Percentiles rank a stretch among this genome's conserved stretches.
Conservation (phyloP, 1,140 invertebrate genomes). For the Reticulitermes speratus region DNA sequence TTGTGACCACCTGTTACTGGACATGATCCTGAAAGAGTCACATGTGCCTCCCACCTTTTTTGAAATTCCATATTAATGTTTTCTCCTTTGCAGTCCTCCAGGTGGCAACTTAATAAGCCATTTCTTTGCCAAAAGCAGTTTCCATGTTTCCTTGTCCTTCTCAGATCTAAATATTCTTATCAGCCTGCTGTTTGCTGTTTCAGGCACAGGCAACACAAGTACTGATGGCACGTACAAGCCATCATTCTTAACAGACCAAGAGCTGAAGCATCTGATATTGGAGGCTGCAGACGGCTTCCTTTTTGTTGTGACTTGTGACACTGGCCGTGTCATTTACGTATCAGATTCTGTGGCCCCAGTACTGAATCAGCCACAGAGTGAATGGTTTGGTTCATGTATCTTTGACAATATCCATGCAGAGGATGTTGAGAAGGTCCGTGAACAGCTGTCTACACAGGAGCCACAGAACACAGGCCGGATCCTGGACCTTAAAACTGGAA, state of each 20-base stretch:
- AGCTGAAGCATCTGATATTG: slow-evolving; percentile 97
- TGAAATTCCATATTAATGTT: too few relatives aligned
- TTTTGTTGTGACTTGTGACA: slow-evolving; percentile 98
- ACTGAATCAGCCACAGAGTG: slow-evolving; percentile 92
- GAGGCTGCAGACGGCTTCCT: slow-evolving; percentile 99
- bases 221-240: slow-evolving; percentile 96
- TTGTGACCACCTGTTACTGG: too few relatives aligned
- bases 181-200: neutral
- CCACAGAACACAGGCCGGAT: slow-evolving; percentile 95
- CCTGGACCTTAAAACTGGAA: slow-evolving; percentile 96
- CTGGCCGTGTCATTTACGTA: slow-evolving; percentile 95
- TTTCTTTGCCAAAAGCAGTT: too few relatives aligned
- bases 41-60: too few relatives aligned
- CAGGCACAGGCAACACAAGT: slow-evolving; percentile 92
- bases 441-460: slow-evolving; percentile 96
- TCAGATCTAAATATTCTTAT: too few relatives aligned
- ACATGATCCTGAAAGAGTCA: too few relatives aligned
- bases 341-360: slow-evolving; percentile 98
- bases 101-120: too few relatives aligned
- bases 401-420: slow-evolving; percentile 98
- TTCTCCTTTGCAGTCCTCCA: too few relatives aligned
- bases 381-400: slow-evolving; percentile 95
- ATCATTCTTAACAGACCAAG: slow-evolving; percentile 98
- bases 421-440: slow-evolving; percentile 96
- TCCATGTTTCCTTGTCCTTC: too few relatives aligned